A percentile compares a stretch with the other conserved stretches of the same genome.
These are phyloP conservation scores for Myotis lucifugus DNA, from an alignment of 2,113 vertebrate species.

Conservation along the genomic window DNA sequence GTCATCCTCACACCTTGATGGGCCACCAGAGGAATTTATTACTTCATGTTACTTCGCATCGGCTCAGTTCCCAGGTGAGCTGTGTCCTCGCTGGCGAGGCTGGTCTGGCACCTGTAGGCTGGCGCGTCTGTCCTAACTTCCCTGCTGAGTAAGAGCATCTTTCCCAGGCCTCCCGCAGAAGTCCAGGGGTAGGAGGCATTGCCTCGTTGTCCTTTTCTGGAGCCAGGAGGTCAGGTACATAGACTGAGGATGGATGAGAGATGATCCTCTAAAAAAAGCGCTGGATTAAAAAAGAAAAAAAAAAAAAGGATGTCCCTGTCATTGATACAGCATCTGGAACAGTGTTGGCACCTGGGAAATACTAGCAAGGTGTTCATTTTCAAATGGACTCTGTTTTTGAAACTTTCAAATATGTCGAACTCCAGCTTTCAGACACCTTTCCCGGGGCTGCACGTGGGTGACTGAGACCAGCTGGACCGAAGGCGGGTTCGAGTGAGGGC, in stretches of 20 bases:
- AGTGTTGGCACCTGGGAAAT: not conserved
- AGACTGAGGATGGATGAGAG: not conserved
- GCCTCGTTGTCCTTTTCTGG: not conserved
- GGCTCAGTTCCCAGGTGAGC: not conserved
- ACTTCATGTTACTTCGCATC: not conserved
- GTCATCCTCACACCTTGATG: not conserved
- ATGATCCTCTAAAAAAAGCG: not conserved
- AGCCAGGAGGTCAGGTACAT: not conserved
- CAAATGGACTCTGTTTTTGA: not conserved
- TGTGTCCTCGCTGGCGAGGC: not conserved
- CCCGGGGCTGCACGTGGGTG: not conserved
- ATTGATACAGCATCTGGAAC: not conserved
- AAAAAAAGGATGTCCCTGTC: not conserved
- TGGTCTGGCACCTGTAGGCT: not conserved
- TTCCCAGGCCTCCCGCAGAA: not conserved
- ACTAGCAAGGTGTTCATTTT: not conserved
- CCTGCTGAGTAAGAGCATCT: not conserved
- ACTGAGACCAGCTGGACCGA: not conserved
- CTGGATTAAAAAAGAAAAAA: not conserved
- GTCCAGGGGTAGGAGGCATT: not conserved
- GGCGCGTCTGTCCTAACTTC: not conserved
- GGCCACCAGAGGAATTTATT: too few species aligned
- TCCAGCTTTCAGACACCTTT: not conserved
- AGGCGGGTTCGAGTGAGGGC: not conserved
- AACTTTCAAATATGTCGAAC: not conserved